Base-by-base conservation (phyloP, 1,140 invertebrate species). In the Drosophila bifasciata region DNA sequence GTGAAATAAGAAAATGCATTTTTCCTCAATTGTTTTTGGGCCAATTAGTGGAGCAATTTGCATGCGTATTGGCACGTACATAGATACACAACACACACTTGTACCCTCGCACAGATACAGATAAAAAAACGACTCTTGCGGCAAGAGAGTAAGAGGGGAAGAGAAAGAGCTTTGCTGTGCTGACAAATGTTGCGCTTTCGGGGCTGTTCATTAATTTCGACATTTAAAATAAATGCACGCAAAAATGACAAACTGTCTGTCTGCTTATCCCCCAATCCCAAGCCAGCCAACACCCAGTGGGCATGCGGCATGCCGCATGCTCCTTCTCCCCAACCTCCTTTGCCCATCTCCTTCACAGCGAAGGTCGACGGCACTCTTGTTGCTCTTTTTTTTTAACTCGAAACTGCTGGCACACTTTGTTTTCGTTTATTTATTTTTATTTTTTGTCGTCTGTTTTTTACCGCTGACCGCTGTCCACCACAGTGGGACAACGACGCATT, bases 161-260 rank as follows among this genome's bases (percentile, higher is more conserved):
- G 3, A 36, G 11, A 5, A 11, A 36, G 49, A 32, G 13, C 23
- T 63, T 52, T 71, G 53, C 23, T 17, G 9, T 43, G 9, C 23
- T 43, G 43, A 15, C 32, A 64, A 68, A 39, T 63, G 23, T 23
- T 62, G 28, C 15, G 15, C 13, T 39, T n/a, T 16, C 4, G 45
- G 50, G 58, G 19, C 51, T 67, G 41, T 79, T 75, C 40, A 79
- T 79, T 76, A 62, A 80, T 80, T 76, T 73, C 46, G 61, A 63
- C 58, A 63, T 80, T 79, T 66, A 71, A 36, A 79, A 52, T 61
- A 39, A 70, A 76, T 68, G 71, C 59, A 43, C 57, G 44, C 72
- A 58, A 25, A 58, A 66, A 74, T 78, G 69, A 74, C 59, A 70
- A 56, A 61, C 49, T 45, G 55, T 46, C 72, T 40, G 48, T 59